Conservation (phyloP, 2,888 invertebrate genomes). For the Aromia moschata region DNA sequence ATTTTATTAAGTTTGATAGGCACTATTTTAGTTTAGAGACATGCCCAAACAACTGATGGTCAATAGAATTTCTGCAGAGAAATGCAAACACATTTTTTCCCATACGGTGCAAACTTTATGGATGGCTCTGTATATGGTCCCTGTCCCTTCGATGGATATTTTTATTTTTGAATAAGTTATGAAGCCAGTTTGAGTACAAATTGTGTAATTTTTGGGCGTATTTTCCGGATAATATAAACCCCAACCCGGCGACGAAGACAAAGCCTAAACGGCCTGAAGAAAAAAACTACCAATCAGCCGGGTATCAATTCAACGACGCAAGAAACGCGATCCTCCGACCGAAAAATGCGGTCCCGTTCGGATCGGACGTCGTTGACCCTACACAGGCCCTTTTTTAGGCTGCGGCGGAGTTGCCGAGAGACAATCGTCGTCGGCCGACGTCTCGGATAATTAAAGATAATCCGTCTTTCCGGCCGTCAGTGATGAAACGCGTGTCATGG, state of each 20-base stretch:
- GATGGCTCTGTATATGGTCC: no score
- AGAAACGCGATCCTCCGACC: constrained; percentile 6
- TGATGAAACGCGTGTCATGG: constrained; percentile 57
- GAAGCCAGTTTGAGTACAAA: no score
- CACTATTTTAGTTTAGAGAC: no score
- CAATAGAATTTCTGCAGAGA: no score
- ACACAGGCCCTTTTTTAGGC: constrained; percentile 37
- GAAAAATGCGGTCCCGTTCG: constrained; percentile 34
- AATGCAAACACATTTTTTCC: no score
- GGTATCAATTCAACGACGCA: constrained; percentile 13
- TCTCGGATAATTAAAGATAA: constrained; percentile 61
- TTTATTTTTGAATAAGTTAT: no score
- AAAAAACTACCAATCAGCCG: neutral
- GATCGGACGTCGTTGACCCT: constrained; percentile 40
- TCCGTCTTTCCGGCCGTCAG: constrained; percentile 57
- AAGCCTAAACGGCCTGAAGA: neutral
- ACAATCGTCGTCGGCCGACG: constrained; percentile 54
- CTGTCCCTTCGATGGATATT: no score
- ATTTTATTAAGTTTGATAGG: no score
- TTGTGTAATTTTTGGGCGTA: no score
- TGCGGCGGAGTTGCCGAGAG: constrained; percentile 36
- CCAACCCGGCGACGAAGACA: neutral
- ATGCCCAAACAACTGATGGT: no score
- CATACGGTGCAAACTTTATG: no score
- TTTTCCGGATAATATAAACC: no score